Percentiles rank a stretch among this genome's conserved stretches.
Conservation (phyloP, 2,888 invertebrate species). For the Dysmachus trigonus region DNA sequence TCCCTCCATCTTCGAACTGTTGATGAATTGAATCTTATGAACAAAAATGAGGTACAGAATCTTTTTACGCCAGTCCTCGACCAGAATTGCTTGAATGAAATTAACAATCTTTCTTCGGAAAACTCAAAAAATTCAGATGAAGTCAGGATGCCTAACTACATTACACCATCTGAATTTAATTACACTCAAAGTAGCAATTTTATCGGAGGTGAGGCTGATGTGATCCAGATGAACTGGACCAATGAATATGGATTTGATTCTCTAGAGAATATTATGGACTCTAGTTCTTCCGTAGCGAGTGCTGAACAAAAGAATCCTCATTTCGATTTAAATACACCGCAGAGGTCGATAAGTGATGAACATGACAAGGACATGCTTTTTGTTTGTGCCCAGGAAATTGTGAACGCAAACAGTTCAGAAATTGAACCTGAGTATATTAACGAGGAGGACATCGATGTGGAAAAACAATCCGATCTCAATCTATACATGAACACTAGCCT, state of each 20-base stretch:
- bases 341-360: constrained; percentile 51
- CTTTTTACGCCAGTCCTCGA: constrained; percentile 60
- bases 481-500: background rate
- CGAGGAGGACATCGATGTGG: background rate
- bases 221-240: constrained; percentile 48
- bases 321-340: constrained; percentile 55
- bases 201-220: background rate
- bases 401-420: constrained; percentile 48
- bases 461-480: background rate
- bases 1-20: constrained; percentile 61
- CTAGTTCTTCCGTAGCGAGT: constrained; percentile 43
- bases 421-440: background rate
- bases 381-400: constrained; percentile 53
- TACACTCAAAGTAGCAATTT: constrained; percentile 23
- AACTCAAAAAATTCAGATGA: constrained; percentile 52
- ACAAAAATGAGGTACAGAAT: constrained; percentile 62
- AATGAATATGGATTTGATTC: constrained; percentile 51
- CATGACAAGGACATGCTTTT: constrained; percentile 52
- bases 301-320: constrained; percentile 46
- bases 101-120: constrained; percentile 50
- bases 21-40: constrained; percentile 63
- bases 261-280: constrained; percentile 50
- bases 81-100: constrained; percentile 37
- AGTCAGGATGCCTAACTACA: constrained; percentile 45
- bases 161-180: constrained; percentile 44